Evolutionary conservation across 2,113 vertebrate genomes (phyloP).

Genomic region (Leucopsar rothschildi): DNA sequence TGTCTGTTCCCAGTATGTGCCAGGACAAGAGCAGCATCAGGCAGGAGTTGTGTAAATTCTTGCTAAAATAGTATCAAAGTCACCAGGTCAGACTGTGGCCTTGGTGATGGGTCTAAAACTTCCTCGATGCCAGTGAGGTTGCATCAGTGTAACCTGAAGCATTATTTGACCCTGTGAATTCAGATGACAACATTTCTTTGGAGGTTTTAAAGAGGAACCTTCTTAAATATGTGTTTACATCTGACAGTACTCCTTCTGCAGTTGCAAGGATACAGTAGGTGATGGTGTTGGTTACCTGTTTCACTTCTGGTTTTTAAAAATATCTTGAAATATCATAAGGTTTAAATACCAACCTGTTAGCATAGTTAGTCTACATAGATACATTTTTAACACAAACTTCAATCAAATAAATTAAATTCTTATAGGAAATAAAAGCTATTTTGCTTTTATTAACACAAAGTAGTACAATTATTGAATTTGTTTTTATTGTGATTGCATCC

Average conservation of each 20-base stretch:
- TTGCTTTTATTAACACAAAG: slow-evolving; percentile 19
- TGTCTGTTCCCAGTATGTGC: not conserved
- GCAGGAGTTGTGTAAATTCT: not conserved
- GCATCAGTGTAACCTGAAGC: not conserved
- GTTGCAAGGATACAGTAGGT: not conserved
- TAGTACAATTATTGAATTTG: not conserved
- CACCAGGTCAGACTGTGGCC: not conserved
- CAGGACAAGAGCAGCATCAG: not conserved
- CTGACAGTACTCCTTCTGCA: not conserved
- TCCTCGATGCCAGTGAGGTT: not conserved
- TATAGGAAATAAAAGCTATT: not conserved
- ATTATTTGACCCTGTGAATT: not conserved
- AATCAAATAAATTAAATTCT: not conserved
- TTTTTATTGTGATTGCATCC: slow-evolving; percentile 12
- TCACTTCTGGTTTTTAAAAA: not conserved
- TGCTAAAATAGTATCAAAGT: not conserved
- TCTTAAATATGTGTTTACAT: not conserved
- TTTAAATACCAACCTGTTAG: not conserved
- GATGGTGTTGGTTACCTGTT: not conserved
- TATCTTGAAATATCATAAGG: not conserved
- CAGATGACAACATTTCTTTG: not conserved
- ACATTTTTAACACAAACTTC: not conserved
- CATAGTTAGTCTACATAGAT: not conserved
- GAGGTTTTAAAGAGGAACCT: not conserved
- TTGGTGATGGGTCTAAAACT: not conserved